Conservation (phyloP, 2,113 vertebrate genomes). For the Cercopithecus mona region DNA sequence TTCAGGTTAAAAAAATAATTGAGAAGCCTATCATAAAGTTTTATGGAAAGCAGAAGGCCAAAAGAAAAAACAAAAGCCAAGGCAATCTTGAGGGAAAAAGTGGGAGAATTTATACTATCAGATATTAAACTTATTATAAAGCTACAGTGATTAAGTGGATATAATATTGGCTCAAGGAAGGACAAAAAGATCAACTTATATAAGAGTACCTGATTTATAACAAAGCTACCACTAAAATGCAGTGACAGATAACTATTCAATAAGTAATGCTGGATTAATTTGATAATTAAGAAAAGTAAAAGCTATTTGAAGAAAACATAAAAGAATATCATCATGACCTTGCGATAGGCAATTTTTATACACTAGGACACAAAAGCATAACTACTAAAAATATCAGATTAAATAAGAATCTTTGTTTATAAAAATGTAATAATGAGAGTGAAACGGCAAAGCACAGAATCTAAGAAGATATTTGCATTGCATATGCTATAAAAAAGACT, state of each 20-base stretch:
- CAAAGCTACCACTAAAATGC: not conserved
- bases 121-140: not conserved
- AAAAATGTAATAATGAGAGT: not conserved
- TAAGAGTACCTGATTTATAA: not conserved
- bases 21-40: not conserved
- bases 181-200: not conserved
- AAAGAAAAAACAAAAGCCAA: not conserved
- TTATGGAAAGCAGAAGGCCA: too few species aligned
- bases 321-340: not conserved
- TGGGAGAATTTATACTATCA: not conserved
- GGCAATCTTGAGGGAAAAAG: not conserved
- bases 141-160: not conserved
- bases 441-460: not conserved
- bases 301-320: not conserved
- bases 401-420: not conserved
- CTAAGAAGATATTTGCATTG: not conserved
- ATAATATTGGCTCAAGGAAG: not conserved
- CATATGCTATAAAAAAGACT: not conserved
- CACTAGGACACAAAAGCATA: not conserved
- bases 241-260: not conserved
- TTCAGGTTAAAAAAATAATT: not conserved
- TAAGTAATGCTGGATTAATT: not conserved
- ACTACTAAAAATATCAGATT: not conserved
- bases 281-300: not conserved
- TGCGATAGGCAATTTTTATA: not conserved